Base-by-base conservation (phyloP, 2,888 invertebrate genomes). In the Marasmarcha lunaedactyla region DNA sequence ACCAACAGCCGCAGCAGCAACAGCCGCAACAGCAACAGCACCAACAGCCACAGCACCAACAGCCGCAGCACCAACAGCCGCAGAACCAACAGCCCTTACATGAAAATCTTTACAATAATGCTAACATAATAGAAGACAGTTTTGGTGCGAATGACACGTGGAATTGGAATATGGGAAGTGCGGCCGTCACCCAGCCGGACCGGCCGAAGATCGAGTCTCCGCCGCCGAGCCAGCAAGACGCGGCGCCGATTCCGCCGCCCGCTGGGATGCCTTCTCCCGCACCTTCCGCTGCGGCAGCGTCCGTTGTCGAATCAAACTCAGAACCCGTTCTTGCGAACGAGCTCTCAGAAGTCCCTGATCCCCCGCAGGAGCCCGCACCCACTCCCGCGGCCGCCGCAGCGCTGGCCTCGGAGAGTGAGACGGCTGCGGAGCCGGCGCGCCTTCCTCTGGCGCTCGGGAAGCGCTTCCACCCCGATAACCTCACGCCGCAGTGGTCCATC, bases 401-500 rank as follows among this genome's bases (percentile, higher is more conserved):
- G n/a, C n/a, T n/a, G n/a, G n/a, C n/a, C n/a, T n/a, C n/a, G n/a
- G n/a, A n/a, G n/a, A n/a, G 3, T 7, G 20, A 20, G 20, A 3
- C 20, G 20, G 20, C 20, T 3, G 4, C 20, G 20, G 20, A 20
- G 20, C 4, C 20, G 20, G 20, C 4, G 44, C 67, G 57, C 43
- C 65, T 77, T 50, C 85, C 74, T 39, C 63, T 84, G 52, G 83
- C 71, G 33, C 47, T 74, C 36, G 81, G 76, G 26, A 84, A 76
- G 46, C 63, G 77, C 33, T 66, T 73, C 42, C 70, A 79, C 50
- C 55, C 76, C 53, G 71, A 77, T 34, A 73, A 72, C 57, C 56
- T 77, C 49, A 73, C 88, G 13, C 87, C 88, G 1, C 88, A 88
- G 50, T 88, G 88, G 88, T 88, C 88, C 3, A 86, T 86, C 40